Evolutionary conservation across 2,888 invertebrate species (phyloP).

Genomic region (Miltochrista miniata): DNA sequence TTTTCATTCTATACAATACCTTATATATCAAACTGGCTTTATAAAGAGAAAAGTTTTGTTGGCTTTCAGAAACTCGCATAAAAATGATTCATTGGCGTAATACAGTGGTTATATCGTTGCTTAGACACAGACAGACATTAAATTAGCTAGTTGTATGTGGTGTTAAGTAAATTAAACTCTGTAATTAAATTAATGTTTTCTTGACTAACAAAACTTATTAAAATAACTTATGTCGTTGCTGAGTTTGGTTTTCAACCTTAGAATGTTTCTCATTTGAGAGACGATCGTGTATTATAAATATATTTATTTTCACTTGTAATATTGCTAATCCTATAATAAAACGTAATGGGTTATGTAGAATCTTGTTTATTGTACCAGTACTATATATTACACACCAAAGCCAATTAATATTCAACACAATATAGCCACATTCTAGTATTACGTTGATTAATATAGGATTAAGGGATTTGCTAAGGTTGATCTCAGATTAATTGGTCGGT

Average conservation of each 20-base stretch:
- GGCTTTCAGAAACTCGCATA: constrained; percentile 6
- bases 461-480: not conserved
- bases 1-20: constrained; percentile 15
- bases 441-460: not conserved
- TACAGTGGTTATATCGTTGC: constrained; percentile 12
- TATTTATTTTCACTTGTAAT: no score
- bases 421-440: not conserved
- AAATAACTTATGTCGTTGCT: no score
- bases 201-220: no score
- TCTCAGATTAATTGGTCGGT: not conserved
- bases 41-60: constrained; percentile 11
- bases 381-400: not conserved
- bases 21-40: constrained; percentile 9
- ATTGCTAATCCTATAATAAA: no score
- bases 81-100: constrained; percentile 11
- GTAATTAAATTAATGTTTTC: no score
- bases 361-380: not conserved
- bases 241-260: no score
- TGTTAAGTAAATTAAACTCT: not conserved
- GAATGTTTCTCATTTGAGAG: no score
- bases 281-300: no score
- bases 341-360: not conserved
- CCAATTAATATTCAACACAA: not conserved
- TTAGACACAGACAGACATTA: constrained; percentile 2
- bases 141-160: not conserved